Evolutionary conservation across 2,797 vertebrate genomes (phyloP), one percentile per base, ranked within the genome.

Genomic region (Mormyrops attenuatus): DNA sequence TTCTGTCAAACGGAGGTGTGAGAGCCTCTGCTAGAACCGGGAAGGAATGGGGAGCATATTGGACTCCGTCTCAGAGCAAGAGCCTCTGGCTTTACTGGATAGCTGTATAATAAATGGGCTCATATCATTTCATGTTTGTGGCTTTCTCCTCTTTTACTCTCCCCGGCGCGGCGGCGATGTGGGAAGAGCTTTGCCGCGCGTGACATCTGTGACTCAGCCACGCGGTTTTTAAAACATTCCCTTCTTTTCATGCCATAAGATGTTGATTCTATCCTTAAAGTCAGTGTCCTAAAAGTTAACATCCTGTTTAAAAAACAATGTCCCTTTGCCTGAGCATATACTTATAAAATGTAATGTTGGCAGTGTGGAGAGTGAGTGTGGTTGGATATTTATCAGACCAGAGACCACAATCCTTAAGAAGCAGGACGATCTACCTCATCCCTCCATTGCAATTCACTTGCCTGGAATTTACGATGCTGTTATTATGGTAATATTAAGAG

Each of bases 401-500:
- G 2, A 80, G 73, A 80, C 41, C 73, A 44, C 15, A 41, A n/a
- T 44, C 38, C 38, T 44, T 44, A 44, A 80, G 73, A 44, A 80
- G 38, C 5, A n/a, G 17, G 73, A 47, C 2, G 1, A 80, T 15
- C 77, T 47, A 30, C 8, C 15, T 44, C 47, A 22, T 34, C 15
- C 30, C 38, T 66, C 13, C 57, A 60, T 0, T 85, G 84, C 84
- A 69, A 11, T 88, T 55, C 2, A 3, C 38, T 57, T 52, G 53
- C 73, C 30, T 77, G 49, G 66, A 9, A 30, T 80, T 20, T 49
- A 22, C 7, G 5, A 41, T 41, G 34, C 52, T 55, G 30, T 57
- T 89, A 89, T 89, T 89, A 34, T 17, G 73, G 41, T 38, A 88
- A 73, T 17, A n/a, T 82, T 55, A 80, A 38, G 50, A 88, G 88